Base-by-base conservation (phyloP, 2,888 invertebrate genomes). In the Thereva unica region DNA sequence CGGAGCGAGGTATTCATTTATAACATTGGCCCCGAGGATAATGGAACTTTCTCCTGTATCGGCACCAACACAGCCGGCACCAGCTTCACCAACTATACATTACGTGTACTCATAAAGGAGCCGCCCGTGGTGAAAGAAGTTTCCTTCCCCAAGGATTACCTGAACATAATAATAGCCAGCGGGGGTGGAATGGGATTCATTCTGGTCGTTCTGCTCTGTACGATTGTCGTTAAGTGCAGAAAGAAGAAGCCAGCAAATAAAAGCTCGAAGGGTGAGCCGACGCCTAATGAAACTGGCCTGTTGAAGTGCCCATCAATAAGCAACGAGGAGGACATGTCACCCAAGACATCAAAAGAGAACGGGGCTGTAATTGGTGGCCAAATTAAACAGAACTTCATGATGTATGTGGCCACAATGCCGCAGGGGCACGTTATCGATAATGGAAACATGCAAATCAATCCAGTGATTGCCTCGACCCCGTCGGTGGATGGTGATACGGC, bases 11-110 rank as follows among this genome's bases (percentile, higher is more conserved):
- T 93, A 67, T 88, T 89, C 75, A 89, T 93, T 74, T 88, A 88
- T 75, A 90, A 91, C 77, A 87, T 90, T 34, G 88, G 87, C 41
- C 85, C 85, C 45, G 90, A 90, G 71, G 92, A 93, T 76, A 93
- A 93, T 75, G 94, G 94, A 4, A 91, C 90, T 6, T 94, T 92
- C 77, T 86, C 90, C 4, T 95, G 95, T 78, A 84, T 90, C 9
- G 94, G 94, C 0, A 91, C 92, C 76, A 95, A 95, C 78, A 86
- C 89, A 10, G 95, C 94, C 0, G 95, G 95, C 9, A 85, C 84
- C 67, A 85, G 89, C 0, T 87, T 87, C 71, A 89, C 90, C 67
- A 94, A 95, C 78, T 91, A 92, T 73, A 93, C 94, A 1, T 84
- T 95, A 71, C 84, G 87, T 70, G 87, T 92, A 55, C 84, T 91